Evolutionary conservation across 2,888 invertebrate species (phyloP).

Genomic region (Ochropacha duplaris): DNA sequence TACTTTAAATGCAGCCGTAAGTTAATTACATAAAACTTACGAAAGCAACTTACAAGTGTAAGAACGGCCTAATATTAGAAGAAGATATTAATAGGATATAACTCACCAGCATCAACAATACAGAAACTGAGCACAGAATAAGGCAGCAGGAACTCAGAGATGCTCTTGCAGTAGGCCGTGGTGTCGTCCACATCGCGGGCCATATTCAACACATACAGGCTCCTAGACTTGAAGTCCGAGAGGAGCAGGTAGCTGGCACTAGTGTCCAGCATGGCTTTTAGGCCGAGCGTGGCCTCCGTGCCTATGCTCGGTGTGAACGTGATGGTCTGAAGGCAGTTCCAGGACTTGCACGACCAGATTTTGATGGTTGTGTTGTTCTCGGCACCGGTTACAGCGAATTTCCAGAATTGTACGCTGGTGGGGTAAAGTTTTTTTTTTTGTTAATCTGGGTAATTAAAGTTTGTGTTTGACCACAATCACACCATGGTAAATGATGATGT

Average conservation of each 20-base stretch:
- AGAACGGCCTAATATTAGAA: no score
- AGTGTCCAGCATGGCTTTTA: slow-evolving; percentile 92
- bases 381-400: slow-evolving; percentile 96
- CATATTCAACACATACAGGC: slow-evolving; percentile 91
- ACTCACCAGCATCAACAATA: slow-evolving; percentile 89
- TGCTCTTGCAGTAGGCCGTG: slow-evolving; percentile 86
- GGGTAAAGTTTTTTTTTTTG: not conserved
- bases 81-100: no score
- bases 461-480: no score
- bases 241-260: slow-evolving; percentile 93
- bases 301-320: slow-evolving; percentile 83
- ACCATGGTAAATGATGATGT: no score
- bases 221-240: slow-evolving; percentile 93
- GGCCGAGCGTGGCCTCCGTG: slow-evolving; percentile 58
- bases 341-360: slow-evolving; percentile 96
- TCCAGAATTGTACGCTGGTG: slow-evolving; percentile 90
- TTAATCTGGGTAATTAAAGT: no score
- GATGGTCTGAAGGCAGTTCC: slow-evolving; percentile 96
- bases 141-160: slow-evolving; percentile 94
- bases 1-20: no score
- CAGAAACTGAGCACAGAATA: slow-evolving; percentile 95
- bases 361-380: slow-evolving; percentile 95
- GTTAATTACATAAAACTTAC: no score
- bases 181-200: slow-evolving; percentile 77
- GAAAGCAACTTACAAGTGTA: no score